Conservation (phyloP, 2,113 vertebrate genomes). For the Podilymbus podiceps region DNA sequence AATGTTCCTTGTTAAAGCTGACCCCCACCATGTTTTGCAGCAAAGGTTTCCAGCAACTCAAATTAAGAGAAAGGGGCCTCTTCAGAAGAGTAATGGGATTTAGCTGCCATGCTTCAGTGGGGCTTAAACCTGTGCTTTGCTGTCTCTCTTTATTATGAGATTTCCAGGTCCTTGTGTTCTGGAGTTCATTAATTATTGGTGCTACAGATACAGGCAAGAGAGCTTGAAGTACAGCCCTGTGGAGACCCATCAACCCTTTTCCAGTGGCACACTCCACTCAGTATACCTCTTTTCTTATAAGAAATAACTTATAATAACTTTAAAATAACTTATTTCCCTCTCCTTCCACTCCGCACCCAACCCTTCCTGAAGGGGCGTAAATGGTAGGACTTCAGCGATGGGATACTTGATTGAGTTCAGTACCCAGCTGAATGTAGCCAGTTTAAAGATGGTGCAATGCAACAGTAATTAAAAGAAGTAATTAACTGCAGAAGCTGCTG, state of each 20-base stretch:
- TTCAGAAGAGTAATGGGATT: not conserved
- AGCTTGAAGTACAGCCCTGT: not conserved
- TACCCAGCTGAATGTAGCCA: not conserved
- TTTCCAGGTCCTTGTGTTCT: not conserved
- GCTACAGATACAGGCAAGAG: not conserved
- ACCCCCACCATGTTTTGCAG: not conserved
- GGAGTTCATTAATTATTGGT: not conserved
- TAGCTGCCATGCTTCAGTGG: not conserved
- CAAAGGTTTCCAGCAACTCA: not conserved
- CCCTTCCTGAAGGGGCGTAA: not conserved
- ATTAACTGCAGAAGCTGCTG: constrained; percentile 33
- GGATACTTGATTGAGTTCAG: not conserved
- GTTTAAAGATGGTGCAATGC: not conserved
- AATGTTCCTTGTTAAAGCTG: not conserved
- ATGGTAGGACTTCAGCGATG: not conserved
- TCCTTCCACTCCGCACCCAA: not conserved
- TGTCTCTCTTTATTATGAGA: not conserved
- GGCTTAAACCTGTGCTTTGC: not conserved
- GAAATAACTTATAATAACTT: not conserved
- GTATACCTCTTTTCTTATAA: not conserved
- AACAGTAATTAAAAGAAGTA: not conserved
- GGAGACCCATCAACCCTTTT: not conserved
- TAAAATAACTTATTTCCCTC: not conserved
- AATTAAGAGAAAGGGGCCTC: not conserved
- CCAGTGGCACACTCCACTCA: not conserved